Evolutionary conservation across 2,797 vertebrate genomes (phyloP).

Genomic region (Momotus momota): DNA sequence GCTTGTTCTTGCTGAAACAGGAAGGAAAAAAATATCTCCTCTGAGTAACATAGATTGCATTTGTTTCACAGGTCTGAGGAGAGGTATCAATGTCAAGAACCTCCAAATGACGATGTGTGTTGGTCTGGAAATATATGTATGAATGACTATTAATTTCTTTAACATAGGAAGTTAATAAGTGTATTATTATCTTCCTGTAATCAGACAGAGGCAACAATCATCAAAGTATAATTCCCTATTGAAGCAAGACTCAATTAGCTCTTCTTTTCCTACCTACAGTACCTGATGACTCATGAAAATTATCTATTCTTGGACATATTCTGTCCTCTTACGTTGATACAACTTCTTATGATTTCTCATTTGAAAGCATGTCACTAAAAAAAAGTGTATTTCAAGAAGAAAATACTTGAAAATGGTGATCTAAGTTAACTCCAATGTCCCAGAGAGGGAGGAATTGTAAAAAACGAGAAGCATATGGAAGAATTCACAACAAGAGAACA

Average conservation of each 20-base stretch:
- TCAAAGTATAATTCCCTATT: not conserved
- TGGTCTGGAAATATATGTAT: not conserved
- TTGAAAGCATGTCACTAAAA: not conserved
- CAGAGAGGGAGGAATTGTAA: not conserved
- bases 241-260: not conserved
- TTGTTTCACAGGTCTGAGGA: not conserved
- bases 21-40: not conserved
- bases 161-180: not conserved
- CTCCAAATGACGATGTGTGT: not conserved
- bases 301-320: not conserved
- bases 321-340: not conserved
- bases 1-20: not conserved
- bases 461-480: not conserved
- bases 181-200: not conserved
- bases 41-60: not conserved
- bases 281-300: not conserved
- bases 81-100: not conserved
- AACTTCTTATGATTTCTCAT: not conserved
- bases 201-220: not conserved
- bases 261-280: not conserved
- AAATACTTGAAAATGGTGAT: not conserved
- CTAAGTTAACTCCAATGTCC: not conserved
- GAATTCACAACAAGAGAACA: not conserved
- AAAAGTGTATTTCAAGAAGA: not conserved
- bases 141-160: not conserved